Percentiles rank a stretch among this genome's conserved stretches.
phyloP scores from a whole-genome alignment of 2,888 invertebrate species.

The Cheilosia vulpina region DNA sequence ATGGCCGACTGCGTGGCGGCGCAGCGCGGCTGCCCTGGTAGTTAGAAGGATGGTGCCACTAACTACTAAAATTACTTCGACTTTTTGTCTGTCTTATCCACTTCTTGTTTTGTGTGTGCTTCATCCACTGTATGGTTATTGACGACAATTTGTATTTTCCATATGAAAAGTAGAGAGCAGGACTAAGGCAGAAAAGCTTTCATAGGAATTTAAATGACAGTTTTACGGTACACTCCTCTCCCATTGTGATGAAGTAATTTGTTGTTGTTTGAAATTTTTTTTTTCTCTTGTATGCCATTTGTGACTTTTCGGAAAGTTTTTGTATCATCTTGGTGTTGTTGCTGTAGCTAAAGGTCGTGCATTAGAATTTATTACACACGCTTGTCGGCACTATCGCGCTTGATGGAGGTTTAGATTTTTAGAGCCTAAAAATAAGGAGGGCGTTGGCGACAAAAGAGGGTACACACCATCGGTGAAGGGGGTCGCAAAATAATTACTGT shows the following conservation, averaged over 20 bases:
- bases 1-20: slow-evolving; percentile 62
- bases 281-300: slow-evolving; percentile 12
- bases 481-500: slow-evolving; percentile 49
- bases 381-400: slow-evolving; percentile 27
- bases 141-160: slow-evolving; percentile 30
- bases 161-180: not conserved
- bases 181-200: slow-evolving; percentile 33
- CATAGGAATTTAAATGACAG: slow-evolving; percentile 73
- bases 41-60: slow-evolving; percentile 60
- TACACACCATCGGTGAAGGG: not conserved
- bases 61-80: slow-evolving; percentile 58
- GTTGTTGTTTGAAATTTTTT: slow-evolving; percentile 28
- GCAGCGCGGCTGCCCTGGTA: slow-evolving; percentile 48
- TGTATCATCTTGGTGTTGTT: slow-evolving; percentile 1
- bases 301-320: slow-evolving; percentile 17
- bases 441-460: not conserved
- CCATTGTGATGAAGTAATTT: slow-evolving; percentile 26
- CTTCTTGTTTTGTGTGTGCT: slow-evolving; percentile 3
- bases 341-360: slow-evolving; percentile 54
- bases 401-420: not conserved
- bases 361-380: slow-evolving; percentile 51
- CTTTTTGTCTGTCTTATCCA: slow-evolving; percentile 2
- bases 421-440: slow-evolving; percentile 7
- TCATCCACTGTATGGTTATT: slow-evolving; percentile 34
- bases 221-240: slow-evolving; percentile 29